A percentile compares a stretch with the other conserved stretches of the same genome.
phyloP scores from a whole-genome alignment of 2,888 invertebrate species.

The Tillus elongatus region DNA sequence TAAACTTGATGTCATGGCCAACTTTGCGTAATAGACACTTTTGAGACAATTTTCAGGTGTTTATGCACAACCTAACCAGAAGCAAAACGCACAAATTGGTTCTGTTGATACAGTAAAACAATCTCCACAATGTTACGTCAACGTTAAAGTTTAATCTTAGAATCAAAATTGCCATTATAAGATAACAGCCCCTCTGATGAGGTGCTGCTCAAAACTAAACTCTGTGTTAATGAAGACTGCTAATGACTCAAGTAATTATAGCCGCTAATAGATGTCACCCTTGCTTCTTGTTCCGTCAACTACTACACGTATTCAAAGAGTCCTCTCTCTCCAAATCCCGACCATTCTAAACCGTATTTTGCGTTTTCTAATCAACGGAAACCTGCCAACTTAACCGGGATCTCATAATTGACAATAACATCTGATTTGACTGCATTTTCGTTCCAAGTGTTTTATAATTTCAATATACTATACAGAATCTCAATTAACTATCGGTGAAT shows the following conservation, averaged over 20 bases:
- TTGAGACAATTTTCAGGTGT: too few species aligned
- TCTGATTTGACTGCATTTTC: background rate
- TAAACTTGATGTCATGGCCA: too few species aligned
- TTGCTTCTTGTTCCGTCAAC: constrained; percentile 8
- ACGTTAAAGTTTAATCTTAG: background rate
- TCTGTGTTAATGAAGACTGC: constrained; percentile 18
- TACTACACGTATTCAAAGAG: too few species aligned
- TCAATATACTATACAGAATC: constrained; percentile 7
- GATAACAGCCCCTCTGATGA: constrained; percentile 6
- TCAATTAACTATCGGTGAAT: constrained; percentile 5
- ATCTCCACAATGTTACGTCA: too few species aligned
- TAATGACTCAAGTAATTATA: constrained; percentile 23
- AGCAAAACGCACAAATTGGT: too few species aligned
- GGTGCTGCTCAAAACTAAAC: constrained; percentile 18
- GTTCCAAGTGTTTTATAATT: background rate
- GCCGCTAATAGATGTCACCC: constrained; percentile 19
- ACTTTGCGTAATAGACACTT: too few species aligned
- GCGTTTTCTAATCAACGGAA: constrained; percentile 15
- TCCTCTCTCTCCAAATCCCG: too few species aligned
- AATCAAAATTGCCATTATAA: constrained; percentile 3
- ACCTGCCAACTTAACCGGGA: constrained; percentile 6
- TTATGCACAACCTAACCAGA: too few species aligned
- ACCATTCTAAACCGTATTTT: constrained; percentile 11
- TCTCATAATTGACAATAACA: background rate
- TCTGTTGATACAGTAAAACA: too few species aligned